Percentiles rank a stretch among this genome's conserved stretches.
Evolutionary conservation across 2,797 vertebrate genomes (phyloP).

Genomic region (Acridotheres tristis): DNA sequence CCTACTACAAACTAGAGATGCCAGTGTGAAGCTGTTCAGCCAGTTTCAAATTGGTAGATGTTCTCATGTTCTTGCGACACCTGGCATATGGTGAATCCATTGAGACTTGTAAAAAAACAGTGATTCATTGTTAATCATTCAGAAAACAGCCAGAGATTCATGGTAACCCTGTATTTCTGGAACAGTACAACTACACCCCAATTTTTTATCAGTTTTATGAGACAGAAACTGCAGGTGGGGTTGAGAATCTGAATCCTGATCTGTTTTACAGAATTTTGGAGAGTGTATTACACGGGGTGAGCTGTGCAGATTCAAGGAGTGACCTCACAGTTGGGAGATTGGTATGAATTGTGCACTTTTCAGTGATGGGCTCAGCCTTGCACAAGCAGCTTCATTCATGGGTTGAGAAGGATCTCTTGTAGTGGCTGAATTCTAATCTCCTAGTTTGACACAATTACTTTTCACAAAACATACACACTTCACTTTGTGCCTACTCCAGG

Average conservation of each 20-base stretch:
- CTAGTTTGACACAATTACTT: not conserved
- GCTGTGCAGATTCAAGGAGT: not conserved
- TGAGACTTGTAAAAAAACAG: constrained; percentile 66
- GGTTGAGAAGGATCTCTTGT: not conserved
- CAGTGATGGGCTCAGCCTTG: not conserved
- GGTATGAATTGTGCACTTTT: not conserved
- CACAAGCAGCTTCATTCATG: not conserved
- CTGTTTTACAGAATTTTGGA: not conserved
- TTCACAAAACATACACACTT: not conserved
- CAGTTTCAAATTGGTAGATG: constrained; percentile 25
- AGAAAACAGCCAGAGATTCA: constrained; percentile 39
- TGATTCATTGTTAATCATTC: constrained; percentile 73
- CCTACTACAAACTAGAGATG: not conserved
- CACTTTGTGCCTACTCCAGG: not conserved
- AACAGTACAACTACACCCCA: not conserved
- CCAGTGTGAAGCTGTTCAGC: constrained; percentile 40
- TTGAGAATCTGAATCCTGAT: not conserved
- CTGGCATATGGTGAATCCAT: constrained; percentile 65
- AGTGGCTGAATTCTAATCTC: not conserved
- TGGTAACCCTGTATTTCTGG: constrained; percentile 10
- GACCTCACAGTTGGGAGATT: not conserved
- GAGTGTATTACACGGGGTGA: accelerated
- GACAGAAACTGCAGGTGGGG: not conserved
- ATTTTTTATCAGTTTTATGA: not conserved
- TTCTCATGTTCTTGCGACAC: constrained; percentile 62